phyloP scores from a whole-genome alignment of 64 coral and sea anemone species.

The Pocillopora damicornis region DNA sequence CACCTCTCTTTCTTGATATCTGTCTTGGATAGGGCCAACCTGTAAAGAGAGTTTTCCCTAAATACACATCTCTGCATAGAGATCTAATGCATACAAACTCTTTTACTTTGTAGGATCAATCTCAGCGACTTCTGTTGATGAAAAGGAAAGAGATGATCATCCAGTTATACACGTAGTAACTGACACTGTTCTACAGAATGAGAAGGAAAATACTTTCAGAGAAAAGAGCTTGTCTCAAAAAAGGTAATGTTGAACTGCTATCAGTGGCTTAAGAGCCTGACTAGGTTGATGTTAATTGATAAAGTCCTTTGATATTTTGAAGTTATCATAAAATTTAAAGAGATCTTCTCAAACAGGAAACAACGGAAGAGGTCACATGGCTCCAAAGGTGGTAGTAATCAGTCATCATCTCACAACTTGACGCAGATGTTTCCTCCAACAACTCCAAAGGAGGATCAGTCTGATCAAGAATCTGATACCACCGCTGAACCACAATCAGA shows the following conservation, averaged over 20 bases:
- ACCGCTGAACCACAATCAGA: conserved; percentile 79
- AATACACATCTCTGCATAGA: too few relatives aligned
- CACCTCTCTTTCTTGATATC: too few relatives aligned
- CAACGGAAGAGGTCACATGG: conserved; percentile 44
- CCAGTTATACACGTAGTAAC: not conserved
- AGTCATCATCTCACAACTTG: conserved; percentile 16
- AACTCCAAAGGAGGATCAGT: conserved; percentile 42
- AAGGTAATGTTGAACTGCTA: not conserved
- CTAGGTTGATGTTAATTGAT: too few relatives aligned
- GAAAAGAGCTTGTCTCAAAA: not conserved
- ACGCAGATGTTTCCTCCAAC: not conserved
- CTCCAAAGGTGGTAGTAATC: not conserved
- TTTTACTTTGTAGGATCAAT: conserved; percentile 1
- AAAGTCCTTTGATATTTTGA: too few relatives aligned
- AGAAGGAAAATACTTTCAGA: not conserved
- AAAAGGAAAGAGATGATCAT: not conserved
- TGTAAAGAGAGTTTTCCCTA: not conserved
- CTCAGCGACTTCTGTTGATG: not conserved
- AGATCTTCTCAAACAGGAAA: conserved; percentile 20
- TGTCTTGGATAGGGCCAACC: not conserved
- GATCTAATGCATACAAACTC: not conserved
- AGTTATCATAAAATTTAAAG: not conserved
- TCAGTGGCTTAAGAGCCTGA: too few relatives aligned
- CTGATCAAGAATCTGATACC: conserved; percentile 63
- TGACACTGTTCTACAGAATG: not conserved